Evolutionary conservation across 2,797 vertebrate species (phyloP).

Genomic region (Oreochromis grahami): DNA sequence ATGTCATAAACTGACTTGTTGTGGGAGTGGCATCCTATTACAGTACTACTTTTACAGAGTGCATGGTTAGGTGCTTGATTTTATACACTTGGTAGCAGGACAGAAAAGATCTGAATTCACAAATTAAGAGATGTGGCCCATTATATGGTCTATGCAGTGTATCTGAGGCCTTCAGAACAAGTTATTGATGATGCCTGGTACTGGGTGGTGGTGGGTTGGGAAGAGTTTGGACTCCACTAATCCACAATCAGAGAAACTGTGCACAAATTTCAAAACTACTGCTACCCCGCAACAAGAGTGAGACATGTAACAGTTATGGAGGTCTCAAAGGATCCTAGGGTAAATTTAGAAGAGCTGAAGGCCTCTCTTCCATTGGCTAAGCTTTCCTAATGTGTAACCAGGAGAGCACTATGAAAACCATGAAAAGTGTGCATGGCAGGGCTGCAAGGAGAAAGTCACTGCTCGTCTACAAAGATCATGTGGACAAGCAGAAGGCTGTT

Average conservation of each 20-base stretch:
- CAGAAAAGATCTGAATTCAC: neutral
- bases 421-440: neutral
- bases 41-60: neutral
- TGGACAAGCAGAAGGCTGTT: neutral
- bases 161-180: neutral
- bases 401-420: neutral
- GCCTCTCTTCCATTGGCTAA: neutral
- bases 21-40: neutral
- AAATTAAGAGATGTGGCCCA: neutral
- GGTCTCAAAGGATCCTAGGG: no score
- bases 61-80: neutral
- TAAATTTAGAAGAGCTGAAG: neutral
- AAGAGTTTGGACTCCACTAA: neutral
- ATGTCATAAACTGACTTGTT: neutral
- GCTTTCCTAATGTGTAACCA: neutral
- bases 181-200: fast-evolving
- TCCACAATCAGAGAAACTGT: neutral
- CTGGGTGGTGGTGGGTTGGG: neutral
- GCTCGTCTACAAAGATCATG: neutral
- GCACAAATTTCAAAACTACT: neutral
- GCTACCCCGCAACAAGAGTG: no score
- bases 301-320: no score
- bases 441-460: neutral
- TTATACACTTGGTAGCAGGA: neutral
- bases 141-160: neutral